Evolutionary conservation across 1,140 invertebrate species (phyloP), one percentile per base, ranked within the genome.

Genomic region (Leguminivora glycinivorella): DNA sequence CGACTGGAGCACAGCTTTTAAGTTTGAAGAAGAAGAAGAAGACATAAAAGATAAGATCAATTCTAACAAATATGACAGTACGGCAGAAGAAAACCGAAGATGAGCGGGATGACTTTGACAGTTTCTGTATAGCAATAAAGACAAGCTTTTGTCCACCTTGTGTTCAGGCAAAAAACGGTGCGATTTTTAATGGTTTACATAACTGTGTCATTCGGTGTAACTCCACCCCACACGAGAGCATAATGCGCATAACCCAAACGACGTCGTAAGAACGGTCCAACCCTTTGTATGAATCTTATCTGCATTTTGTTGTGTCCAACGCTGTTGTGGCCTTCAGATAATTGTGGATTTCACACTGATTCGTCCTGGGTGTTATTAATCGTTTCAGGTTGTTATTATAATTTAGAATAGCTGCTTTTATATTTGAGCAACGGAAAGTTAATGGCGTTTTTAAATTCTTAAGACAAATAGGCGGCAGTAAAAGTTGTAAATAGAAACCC

Each of bases 261-360:
- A 56, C 68, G 71, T 67, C 67, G 56, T 29, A 43, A 56, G 40
- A 24, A 22, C 56, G 34, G 56, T 52, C 67, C 68, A 34, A 73
- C 72, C 72, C 56, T 73, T 73, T 73, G 69, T 73, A 70, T 70
- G 68, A 70, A 63, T 70, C 68, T 73, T 73, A 73, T 73, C 72
- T 70, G 47, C 68, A 70, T 73, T 72, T 56, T 69, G 68, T 38
- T 68, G 67, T 60, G 34, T 26, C 40, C 38, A 52, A 19, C 10
- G 22, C 14, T 6, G n/a, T n/a, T n/a, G n/a, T n/a, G 26, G 17
- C 26, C 58, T 60, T 60, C 67, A 72, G 58, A 43, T 72, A 72
- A 72, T 69, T 40, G 71, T 31, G 24, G 58, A 40, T 19, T 52
- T 25, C 24, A 24, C 67, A 12, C 58, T 72, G 60, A 69, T 72